Conservation (phyloP, 2,113 vertebrate genomes). For the Rana temporaria region DNA sequence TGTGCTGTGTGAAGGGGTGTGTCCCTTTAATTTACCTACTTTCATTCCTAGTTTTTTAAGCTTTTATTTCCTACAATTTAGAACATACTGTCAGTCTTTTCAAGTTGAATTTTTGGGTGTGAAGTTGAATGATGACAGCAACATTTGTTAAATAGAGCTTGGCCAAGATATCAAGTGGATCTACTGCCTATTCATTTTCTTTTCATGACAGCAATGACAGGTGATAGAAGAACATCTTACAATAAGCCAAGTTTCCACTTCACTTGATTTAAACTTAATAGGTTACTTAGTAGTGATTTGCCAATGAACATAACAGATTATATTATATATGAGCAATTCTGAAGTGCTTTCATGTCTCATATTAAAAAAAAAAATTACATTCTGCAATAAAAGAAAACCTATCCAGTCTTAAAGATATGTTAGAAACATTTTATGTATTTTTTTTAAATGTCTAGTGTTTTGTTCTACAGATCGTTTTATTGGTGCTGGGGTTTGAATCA, state of each 20-base stretch:
- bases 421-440: conserved; percentile 39
- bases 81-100: neutral
- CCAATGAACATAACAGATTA: conserved; percentile 46
- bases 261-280: conserved; percentile 28
- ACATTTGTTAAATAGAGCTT: conserved; percentile 7
- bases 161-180: conserved; percentile 25
- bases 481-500: conserved; percentile 21
- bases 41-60: too few relatives aligned
- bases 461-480: conserved; percentile 47
- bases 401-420: conserved; percentile 25
- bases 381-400: conserved; percentile 11
- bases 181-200: conserved; percentile 12
- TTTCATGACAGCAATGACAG: conserved; percentile 48
- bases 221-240: conserved; percentile 33
- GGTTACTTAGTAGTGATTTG: conserved; percentile 40
- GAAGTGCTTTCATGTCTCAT: conserved; percentile 28
- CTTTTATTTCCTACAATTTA: neutral
- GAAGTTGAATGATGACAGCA: conserved; percentile 26
- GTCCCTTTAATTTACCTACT: too few relatives aligned
- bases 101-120: neutral
- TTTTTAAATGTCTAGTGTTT: conserved; percentile 35
- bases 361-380: conserved; percentile 26
- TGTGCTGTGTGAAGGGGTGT: too few relatives aligned
- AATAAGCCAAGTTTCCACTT: conserved; percentile 40
- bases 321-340: conserved; percentile 27